A percentile compares a stretch with the other conserved stretches of the same genome.
phyloP scores from a whole-genome alignment of 1,140 invertebrate species.

The Mycetomoellerius zeteki region DNA sequence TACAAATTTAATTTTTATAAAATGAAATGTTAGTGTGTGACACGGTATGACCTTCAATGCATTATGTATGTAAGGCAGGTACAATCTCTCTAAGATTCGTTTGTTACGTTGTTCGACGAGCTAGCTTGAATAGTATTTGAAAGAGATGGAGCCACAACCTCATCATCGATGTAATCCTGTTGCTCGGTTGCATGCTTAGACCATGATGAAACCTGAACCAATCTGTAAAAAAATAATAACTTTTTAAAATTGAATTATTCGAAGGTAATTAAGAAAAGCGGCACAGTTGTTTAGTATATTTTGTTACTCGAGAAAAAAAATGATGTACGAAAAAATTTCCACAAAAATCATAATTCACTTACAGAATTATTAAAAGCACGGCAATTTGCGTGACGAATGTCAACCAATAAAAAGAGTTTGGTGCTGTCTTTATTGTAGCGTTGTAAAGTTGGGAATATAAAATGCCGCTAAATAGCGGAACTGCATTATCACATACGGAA shows the following conservation, averaged over 20 bases:
- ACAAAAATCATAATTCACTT: conserved; percentile 82
- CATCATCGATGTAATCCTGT: conserved; percentile 7
- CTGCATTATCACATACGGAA: conserved; percentile 92
- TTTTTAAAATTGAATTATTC: conserved; percentile 49
- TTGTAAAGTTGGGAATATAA: conserved; percentile 92
- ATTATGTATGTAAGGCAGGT: background rate
- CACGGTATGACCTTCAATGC: background rate
- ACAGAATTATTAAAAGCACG: conserved; percentile 89
- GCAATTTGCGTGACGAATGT: conserved; percentile 90
- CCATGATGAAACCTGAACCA: conserved; percentile 68
- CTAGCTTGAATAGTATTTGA: background rate
- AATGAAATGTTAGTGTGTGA: background rate
- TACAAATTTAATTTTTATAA: background rate
- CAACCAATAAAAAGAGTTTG: conserved; percentile 89
- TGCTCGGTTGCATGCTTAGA: background rate
- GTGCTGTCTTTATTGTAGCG: conserved; percentile 88
- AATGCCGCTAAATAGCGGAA: conserved; percentile 90
- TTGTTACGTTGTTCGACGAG: background rate
- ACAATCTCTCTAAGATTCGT: background rate
- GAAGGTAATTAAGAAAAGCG: background rate
- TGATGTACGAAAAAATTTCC: background rate
- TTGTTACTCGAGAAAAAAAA: background rate
- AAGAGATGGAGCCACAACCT: background rate
- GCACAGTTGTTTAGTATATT: background rate
- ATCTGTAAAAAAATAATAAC: conserved; percentile 58